A percentile compares a stretch with the other conserved stretches of the same genome.
phyloP scores from a whole-genome alignment of 2,113 vertebrate species.

The Hyaena hyaena region DNA sequence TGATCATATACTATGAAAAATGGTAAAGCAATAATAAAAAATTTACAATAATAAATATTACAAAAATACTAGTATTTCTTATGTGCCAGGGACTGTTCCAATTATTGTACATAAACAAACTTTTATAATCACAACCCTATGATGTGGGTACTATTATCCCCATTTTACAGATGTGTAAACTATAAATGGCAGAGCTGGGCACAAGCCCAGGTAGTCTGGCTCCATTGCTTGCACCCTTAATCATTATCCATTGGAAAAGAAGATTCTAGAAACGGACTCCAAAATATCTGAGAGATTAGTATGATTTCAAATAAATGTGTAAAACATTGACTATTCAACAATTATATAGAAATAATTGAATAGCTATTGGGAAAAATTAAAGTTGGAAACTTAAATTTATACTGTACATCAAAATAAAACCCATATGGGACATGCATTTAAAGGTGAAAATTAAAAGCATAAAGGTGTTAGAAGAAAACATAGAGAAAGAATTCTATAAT shows the following conservation, averaged over 20 bases:
- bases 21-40: neutral
- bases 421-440: neutral
- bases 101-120: constrained; percentile 8
- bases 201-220: neutral
- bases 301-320: constrained; percentile 6
- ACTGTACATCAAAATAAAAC: constrained; percentile 15
- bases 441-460: constrained; percentile 13
- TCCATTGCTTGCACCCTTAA: neutral
- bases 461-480: neutral
- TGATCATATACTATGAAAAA: constrained; percentile 27
- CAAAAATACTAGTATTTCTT: neutral
- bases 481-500: neutral
- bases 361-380: constrained; percentile 4
- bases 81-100: constrained; percentile 3
- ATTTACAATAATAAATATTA: constrained; percentile 38
- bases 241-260: neutral
- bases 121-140: neutral
- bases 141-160: neutral
- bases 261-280: neutral
- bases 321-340: constrained; percentile 33
- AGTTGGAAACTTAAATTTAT: constrained; percentile 21
- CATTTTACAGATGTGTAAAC: constrained; percentile 17
- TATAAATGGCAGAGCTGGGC: neutral
- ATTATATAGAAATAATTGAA: neutral
- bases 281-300: neutral